Percentiles rank a stretch among this genome's conserved stretches.
Evolutionary conservation across 2,888 invertebrate genomes (phyloP).

Genomic region (Drosophila cognata): DNA sequence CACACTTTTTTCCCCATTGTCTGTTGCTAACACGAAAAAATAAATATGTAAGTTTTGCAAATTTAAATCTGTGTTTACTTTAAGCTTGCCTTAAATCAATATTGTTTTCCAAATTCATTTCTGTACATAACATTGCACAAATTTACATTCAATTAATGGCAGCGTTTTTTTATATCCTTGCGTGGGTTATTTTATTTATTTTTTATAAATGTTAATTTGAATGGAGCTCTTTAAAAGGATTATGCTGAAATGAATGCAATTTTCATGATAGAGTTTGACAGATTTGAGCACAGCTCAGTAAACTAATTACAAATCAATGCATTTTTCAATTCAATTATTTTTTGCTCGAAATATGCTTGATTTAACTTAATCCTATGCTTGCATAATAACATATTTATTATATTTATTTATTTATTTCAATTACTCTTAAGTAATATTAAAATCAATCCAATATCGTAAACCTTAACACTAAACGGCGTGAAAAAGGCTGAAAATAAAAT

Average conservation of each 20-base stretch:
- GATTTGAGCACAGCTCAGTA: not conserved
- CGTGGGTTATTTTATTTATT: not conserved
- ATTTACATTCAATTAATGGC: slow-evolving; percentile 24
- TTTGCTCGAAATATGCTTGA: not conserved
- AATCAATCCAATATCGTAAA: not conserved
- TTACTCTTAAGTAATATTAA: not conserved
- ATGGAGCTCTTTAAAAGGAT: not conserved
- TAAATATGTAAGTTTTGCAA: slow-evolving; percentile 1
- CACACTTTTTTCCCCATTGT: not conserved
- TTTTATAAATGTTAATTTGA: not conserved
- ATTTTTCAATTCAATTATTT: not conserved
- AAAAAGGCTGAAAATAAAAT: slow-evolving; percentile 6
- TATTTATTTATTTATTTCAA: not conserved
- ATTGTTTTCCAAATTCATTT: slow-evolving; percentile 7
- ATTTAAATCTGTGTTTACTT: slow-evolving; percentile 26
- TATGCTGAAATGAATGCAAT: not conserved
- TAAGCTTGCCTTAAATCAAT: slow-evolving; percentile 16
- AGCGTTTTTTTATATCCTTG: not conserved
- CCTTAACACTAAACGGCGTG: not conserved
- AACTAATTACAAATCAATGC: not conserved
- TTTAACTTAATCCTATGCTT: accelerated
- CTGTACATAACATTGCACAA: not conserved
- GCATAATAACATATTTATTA: not conserved
- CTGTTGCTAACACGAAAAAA: not conserved
- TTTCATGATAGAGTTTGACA: not conserved